These are phyloP conservation scores for Callimorpha dominula DNA, from an alignment of 2,888 invertebrate genomes.

Conservation along the genomic window DNA sequence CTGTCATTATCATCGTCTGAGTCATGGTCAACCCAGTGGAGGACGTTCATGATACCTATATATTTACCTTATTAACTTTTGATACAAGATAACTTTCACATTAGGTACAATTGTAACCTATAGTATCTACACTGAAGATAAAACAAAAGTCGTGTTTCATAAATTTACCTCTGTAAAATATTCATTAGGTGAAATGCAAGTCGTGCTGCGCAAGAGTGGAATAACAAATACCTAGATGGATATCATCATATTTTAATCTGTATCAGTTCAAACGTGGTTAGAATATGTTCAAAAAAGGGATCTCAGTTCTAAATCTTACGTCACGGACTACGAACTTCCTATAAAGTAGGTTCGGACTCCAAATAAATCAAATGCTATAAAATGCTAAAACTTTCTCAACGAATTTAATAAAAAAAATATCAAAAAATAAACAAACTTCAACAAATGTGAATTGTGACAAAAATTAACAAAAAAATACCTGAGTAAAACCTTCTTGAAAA, in stretches of 20 bases:
- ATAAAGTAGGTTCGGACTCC: no score
- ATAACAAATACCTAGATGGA: slow-evolving; percentile 74
- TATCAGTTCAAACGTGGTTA: slow-evolving; percentile 70
- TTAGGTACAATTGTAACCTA: slow-evolving; percentile 16
- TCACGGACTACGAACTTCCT: slow-evolving; percentile 28
- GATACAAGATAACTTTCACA: slow-evolving; percentile 31
- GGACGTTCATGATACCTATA: no score
- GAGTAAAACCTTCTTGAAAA: no score
- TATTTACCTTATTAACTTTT: neutral
- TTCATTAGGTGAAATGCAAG: slow-evolving; percentile 77
- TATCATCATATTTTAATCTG: slow-evolving; percentile 74
- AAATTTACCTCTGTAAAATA: slow-evolving; percentile 72
- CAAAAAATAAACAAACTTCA: no score
- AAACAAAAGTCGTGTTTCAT: slow-evolving; percentile 57
- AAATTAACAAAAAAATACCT: no score
- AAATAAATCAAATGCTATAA: no score
- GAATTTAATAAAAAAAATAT: no score
- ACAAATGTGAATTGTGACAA: no score
- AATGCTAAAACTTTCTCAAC: no score
- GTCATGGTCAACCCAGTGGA: no score
- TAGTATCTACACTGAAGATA: slow-evolving; percentile 27
- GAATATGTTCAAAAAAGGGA: slow-evolving; percentile 56
- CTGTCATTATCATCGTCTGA: no score
- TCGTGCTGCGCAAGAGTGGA: slow-evolving; percentile 71
- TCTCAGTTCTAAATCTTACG: slow-evolving; percentile 24